These are phyloP conservation scores for Oncorhynchus kisutch DNA, from an alignment of 2,113 vertebrate genomes.

Conservation along the genomic window DNA sequence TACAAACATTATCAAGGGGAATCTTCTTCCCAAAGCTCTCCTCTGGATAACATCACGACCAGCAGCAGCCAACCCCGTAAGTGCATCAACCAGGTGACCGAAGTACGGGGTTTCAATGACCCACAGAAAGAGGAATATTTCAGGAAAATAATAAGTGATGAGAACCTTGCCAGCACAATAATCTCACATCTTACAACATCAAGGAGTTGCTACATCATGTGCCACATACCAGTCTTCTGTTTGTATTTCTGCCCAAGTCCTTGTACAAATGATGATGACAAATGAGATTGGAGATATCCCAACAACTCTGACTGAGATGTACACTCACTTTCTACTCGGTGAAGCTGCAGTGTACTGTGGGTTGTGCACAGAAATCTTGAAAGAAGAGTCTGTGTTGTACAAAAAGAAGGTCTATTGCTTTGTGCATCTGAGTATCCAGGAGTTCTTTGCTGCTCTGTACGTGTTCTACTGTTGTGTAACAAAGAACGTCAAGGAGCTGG, in stretches of 20 bases:
- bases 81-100: too few relatives aligned
- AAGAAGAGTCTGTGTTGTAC: background rate
- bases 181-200: too few relatives aligned
- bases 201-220: too few relatives aligned
- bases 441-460: slow-evolving; percentile 34
- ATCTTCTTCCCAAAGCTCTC: background rate
- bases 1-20: too few relatives aligned
- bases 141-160: too few relatives aligned
- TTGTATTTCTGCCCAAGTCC: background rate
- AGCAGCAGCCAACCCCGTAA: too few relatives aligned
- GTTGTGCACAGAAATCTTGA: slow-evolving; percentile 7
- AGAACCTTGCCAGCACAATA: too few relatives aligned
- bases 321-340: slow-evolving; percentile 11
- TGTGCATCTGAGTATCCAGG: slow-evolving; percentile 19
- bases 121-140: too few relatives aligned
- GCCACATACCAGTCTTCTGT: too few relatives aligned
- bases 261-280: background rate
- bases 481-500: background rate
- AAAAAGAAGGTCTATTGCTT: background rate
- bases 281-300: background rate
- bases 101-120: too few relatives aligned
- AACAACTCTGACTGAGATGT: slow-evolving; percentile 3
- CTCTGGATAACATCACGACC: too few relatives aligned
- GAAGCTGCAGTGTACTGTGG: slow-evolving; percentile 2
- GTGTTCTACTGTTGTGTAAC: background rate